Conservation (phyloP, 2,797 vertebrate species). For the Lithobates sylvaticus region DNA sequence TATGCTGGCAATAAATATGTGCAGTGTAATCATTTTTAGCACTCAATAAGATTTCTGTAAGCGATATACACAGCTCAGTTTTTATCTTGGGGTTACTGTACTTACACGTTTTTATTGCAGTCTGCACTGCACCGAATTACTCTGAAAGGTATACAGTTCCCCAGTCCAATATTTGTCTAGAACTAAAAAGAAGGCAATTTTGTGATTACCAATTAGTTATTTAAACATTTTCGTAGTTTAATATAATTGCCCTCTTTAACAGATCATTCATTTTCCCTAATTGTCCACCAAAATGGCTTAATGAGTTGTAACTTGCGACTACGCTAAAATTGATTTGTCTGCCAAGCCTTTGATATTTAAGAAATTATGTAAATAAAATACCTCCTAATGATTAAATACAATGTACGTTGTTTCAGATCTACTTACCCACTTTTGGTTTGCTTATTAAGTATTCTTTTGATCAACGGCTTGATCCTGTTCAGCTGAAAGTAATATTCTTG, state of each 20-base stretch:
- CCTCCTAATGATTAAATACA: conserved; percentile 45
- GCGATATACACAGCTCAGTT: no score
- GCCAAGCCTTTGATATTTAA: conserved; percentile 39
- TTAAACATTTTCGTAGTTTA: conserved; percentile 15
- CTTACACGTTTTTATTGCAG: no score
- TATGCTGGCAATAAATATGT: no score
- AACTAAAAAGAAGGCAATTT: no score
- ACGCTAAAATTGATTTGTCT: conserved; percentile 11
- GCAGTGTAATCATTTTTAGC: no score
- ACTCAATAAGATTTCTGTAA: no score
- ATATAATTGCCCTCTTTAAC: conserved; percentile 30
- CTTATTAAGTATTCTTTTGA: conserved; percentile 65
- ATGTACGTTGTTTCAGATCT: conserved; percentile 21
- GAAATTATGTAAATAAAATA: conserved; percentile 46
- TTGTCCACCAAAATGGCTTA: not conserved
- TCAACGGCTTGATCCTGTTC: conserved; percentile 64
- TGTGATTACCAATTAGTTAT: not conserved
- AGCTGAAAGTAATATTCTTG: conserved; percentile 73
- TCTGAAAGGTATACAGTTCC: no score
- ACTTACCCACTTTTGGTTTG: conserved; percentile 53
- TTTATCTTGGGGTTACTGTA: no score
- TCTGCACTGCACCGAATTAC: no score
- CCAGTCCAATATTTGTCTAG: no score
- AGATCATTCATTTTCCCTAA: conserved; percentile 2
- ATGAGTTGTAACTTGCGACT: conserved; percentile 30